Base-by-base conservation (phyloP, 1,140 invertebrate genomes). In the Harlomillsia oculata region DNA sequence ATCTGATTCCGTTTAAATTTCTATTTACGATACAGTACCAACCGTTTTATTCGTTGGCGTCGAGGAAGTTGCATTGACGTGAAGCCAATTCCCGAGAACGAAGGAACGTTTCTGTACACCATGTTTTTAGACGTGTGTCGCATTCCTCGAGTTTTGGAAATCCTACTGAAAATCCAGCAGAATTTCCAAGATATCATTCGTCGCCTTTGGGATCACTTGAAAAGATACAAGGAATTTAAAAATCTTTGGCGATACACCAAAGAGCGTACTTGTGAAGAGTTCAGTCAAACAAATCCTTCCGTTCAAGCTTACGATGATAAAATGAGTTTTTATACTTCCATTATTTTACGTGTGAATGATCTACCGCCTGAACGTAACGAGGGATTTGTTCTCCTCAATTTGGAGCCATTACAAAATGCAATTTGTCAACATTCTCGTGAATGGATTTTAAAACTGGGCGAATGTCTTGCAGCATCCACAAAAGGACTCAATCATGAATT, bases 191-290 rank as follows among this genome's bases (percentile, higher is more conserved):
- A 73, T 36, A 74, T 83, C 1, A 74, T 82, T 3, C 67, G 73
- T 14, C 78, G 79, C 34, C 78, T 82, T 36, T 75, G 77, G 62
- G 71, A 70, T n/a, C 84, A 85, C 67, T 70, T 87, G 37, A 76
- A 80, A 56, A 81, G 79, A 62, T 90, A 86, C 84, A 80, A 79
- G 55, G 81, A 82, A 64, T 90, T 84, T 68, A 78, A 78, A 56
- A 82, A 80, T 69, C 72, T 94, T 4, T 93, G 89, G 89, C 77
- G 79, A 9, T 80, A 78, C 61, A 86, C 92, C 66, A 93, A 93
- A 73, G 73, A 77, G 44, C 67, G 77, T 14, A 78, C 80, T 3
- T 84, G 83, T 60, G 79, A 87, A 61, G 83, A 83, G 69, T 93
- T 89, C 73, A 75, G 83, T 3, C 71, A 74, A 26, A 81, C 80